These are phyloP conservation scores for Scolopax bukidnonensis DNA, from an alignment of 2,797 vertebrate genomes.

Conservation along the genomic window DNA sequence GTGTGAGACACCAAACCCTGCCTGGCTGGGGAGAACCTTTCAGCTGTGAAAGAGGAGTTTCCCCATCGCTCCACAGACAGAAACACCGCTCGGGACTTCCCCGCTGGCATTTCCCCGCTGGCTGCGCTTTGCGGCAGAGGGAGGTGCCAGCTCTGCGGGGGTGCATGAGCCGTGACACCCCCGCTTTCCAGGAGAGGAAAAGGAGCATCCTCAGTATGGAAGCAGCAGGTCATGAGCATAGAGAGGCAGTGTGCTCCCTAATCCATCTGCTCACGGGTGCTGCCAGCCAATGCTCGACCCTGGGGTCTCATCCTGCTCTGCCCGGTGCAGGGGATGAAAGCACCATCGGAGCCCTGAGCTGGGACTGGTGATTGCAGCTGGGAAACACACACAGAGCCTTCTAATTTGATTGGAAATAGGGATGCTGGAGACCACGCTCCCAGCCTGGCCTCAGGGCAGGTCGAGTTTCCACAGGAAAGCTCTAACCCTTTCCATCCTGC, in stretches of 20 bases:
- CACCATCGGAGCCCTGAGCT: neutral
- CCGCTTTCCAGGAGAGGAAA: neutral
- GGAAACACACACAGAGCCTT: neutral
- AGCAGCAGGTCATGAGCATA: fast-evolving
- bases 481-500: neutral
- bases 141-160: neutral
- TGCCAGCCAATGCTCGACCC: fast-evolving
- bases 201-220: neutral
- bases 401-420: neutral
- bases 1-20: neutral
- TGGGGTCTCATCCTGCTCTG: neutral
- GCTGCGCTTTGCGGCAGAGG: neutral
- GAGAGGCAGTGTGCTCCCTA: neutral
- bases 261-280: neutral
- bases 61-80: neutral
- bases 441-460: neutral
- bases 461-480: neutral
- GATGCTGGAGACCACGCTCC: neutral
- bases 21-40: neutral
- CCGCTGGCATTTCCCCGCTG: neutral
- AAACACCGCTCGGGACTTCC: neutral
- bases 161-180: fast-evolving
- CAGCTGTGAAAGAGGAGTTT: neutral
- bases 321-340: neutral
- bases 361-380: fast-evolving